These are phyloP conservation scores for Sisor rabdophorus DNA, from an alignment of 2,113 vertebrate species.

Conservation along the genomic window DNA sequence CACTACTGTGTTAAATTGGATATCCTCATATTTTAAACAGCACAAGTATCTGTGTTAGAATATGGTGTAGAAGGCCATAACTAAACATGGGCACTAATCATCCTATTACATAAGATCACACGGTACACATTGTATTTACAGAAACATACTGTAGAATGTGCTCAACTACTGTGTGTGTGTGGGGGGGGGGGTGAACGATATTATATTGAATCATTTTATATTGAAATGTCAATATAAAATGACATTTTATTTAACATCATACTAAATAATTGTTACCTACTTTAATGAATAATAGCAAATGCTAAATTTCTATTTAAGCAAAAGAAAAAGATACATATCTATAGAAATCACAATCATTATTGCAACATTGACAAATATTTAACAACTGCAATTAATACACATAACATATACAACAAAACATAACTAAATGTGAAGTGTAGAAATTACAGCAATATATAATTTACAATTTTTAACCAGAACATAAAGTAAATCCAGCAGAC, in stretches of 20 bases:
- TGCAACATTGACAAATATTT: neutral
- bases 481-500: neutral
- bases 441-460: neutral
- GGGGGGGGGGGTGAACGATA: too few relatives aligned
- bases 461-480: neutral
- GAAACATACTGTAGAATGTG: neutral
- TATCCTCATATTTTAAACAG: constrained; percentile 9
- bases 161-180: too few relatives aligned
- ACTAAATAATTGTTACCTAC: neutral
- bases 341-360: neutral
- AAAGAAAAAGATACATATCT: neutral
- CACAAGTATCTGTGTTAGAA: neutral
- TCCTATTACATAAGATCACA: neutral
- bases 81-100: neutral
- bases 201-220: too few relatives aligned
- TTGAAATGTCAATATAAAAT: neutral
- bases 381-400: neutral
- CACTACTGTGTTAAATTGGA: constrained; percentile 50
- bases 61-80: neutral
- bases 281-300: neutral
- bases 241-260: neutral
- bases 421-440: neutral
- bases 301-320: too few relatives aligned
- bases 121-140: neutral
- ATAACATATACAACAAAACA: neutral